Base-by-base conservation (phyloP, 2,888 invertebrate genomes). In the Hypsopygia costalis region DNA sequence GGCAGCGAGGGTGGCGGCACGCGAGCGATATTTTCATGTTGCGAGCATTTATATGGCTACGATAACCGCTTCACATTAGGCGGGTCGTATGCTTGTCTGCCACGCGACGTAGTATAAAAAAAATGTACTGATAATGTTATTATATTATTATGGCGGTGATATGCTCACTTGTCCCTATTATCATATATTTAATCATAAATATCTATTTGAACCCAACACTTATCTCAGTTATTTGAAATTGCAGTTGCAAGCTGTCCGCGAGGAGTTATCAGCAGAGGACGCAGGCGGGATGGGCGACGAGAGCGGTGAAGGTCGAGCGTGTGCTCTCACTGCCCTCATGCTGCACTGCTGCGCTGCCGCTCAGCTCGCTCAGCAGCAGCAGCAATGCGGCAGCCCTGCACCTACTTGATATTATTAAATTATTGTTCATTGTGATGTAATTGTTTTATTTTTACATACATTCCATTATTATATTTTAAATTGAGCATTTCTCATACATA, bases 281-380 rank as follows among this genome's bases (percentile, higher is more conserved):
- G 80, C 79, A 20, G 52, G 66, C 29, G 61, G 60, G n/a, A 61
- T 59, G 11, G 56, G 55, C 29, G 53, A 34, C 57, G 58, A 56
- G 77, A 68, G 90, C 69, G 52, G 95, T 31, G 97, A 98, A 69
- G 93, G 95, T 51, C 94, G 96, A 62, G 94, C 97, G 5, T 96
- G 96, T 77, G 97, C 97, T 0, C 89, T 98, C 47, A 97, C 97
- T 36, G 94, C 98, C 38, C 91, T 98, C 51, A 95, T 98, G 94
- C 88, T 98, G 52, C 97, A 98, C 81, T 96, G 97, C 79, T 98
- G 98, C 81, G 95, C 98, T 2, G 98, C 97, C 1, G 91, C 98
- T 44, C 98, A 98, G 69, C 92, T 95, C 56, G 93, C 94, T 30
- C 81, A 85, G 55, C 78, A 78, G 43, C 69, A 21, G n/a, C 25